Base-by-base conservation (phyloP, 2,888 invertebrate genomes). In the Callimorpha dominula region DNA sequence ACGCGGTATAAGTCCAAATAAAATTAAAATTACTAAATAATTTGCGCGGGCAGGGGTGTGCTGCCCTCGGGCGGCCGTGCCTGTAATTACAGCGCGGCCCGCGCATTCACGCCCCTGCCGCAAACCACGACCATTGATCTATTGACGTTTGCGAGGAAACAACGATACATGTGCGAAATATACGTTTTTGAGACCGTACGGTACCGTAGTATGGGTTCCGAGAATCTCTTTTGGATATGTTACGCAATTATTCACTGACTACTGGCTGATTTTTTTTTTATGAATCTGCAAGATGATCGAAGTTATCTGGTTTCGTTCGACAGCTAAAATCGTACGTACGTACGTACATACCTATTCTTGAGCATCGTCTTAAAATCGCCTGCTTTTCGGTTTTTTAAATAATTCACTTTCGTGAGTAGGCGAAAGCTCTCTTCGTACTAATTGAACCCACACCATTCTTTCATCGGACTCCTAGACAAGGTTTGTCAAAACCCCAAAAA, bases 11-110 rank as follows among this genome's bases (percentile, higher is more conserved):
- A 93, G 92, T 93, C 89, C 91, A 93, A 94, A 94, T 93, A 94
- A 94, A 93, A 93, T 90, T 90, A 93, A 93, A 92, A 91, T 92
- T 90, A 93, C 92, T 93, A 95, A 95, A 95, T 95, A 94, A 95
- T 95, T 93, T 93, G 92, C 93, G 81, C 84, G 85, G 87, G 87
- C 88, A 89, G 89, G 91, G 90, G 90, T 86, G 88, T 87, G 86
- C 87, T 90, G 92, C 92, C 92, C 88, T 91, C 89, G 90, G 94
- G 89, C 87, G 77, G 86, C 81, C 83, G 82, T 82, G 90, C 86
- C 94, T 94, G 94, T 95, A 95, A 95, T 95, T 95, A 95, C 88
- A 89, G 83, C 80, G 85, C 89, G 87, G 88, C 85, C 91, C 92
- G 91, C 91, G 85, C 79, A 85, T 78, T 81, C 87, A 86, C 93